Evolutionary conservation across 2,113 vertebrate genomes (phyloP), one percentile per base, ranked within the genome.

Genomic region (Dasyprocta punctata): DNA sequence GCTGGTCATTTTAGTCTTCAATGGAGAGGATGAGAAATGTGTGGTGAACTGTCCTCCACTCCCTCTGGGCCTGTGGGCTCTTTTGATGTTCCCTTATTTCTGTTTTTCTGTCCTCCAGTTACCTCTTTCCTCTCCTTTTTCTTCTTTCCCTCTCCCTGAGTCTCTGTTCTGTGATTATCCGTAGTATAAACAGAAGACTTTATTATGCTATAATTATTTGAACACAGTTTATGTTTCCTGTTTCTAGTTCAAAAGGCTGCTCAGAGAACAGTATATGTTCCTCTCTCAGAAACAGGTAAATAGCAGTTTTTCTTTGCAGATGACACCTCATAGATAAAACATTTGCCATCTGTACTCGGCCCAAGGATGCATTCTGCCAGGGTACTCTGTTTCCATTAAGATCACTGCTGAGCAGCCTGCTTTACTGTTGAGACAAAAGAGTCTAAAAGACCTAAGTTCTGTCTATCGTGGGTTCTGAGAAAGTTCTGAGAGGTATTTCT

Each of bases 161-260:
- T 92, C 81, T 91, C 90, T 92, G 41, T 33, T 86, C n/a, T 16
- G 10, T 87, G 77, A 87, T 97, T 89, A 97, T 49, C 56, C 24
- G 36, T 87, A 88, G 67, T 67, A 56, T 75, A 94, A 90, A 88
- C 49, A 81, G 86, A 95, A 89, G 49, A 49, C 95, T 90, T 96
- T 94, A 93, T 95, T 93, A 85, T 92, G 56, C 93, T 92, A 30
- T 71, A 89, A 96, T 80, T 87, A 87, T 92, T 95, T 95, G 81
- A 83, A 87, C 86, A 82, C 63, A 84, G 92, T 84, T 93, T 92
- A 63, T 89, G 41, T 52, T 96, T 95, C 60, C 77, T 95, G 28
- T 30, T 86, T 95, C 71, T 60, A 41, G 11, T 85, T 94, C 95
- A 81, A 85, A 97, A 88, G 82, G 26, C 81, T 85, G 16, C 26